Conservation (phyloP, 53 echinoderm and acorn worm species). For the Crossaster papposus region DNA sequence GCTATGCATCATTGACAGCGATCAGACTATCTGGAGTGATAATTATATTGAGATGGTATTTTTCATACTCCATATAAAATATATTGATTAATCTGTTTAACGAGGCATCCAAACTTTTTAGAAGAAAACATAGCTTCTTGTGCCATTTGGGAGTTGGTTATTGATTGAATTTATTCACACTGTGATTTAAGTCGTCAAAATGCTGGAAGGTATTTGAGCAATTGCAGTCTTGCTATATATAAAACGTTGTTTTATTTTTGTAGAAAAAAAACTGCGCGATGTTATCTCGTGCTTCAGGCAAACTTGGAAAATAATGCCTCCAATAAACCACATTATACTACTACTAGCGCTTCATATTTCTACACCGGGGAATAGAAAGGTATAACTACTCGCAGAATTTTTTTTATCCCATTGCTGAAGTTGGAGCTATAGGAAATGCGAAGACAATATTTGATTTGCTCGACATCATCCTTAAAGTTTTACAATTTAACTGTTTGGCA, state of each 20-base stretch:
- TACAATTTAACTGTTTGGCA: too few species aligned
- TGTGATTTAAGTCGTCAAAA: background rate
- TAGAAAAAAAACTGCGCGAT: background rate
- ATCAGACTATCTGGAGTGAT: too few species aligned
- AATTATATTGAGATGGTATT: too few species aligned
- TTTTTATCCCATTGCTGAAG: background rate
- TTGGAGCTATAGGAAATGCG: background rate
- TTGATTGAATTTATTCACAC: background rate
- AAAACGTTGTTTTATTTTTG: background rate
- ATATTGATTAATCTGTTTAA: background rate
- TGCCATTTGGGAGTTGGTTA: background rate
- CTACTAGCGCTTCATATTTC: background rate
- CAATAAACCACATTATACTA: background rate
- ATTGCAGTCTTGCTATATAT: background rate
- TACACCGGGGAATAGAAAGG: background rate
- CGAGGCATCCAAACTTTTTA: background rate
- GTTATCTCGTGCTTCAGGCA: background rate
- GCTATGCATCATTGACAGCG: too few species aligned
- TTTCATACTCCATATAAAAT: too few species aligned
- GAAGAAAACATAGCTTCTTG: background rate
- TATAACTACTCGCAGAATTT: background rate
- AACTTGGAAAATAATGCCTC: background rate
- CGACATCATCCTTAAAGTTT: background rate
- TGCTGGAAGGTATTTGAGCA: background rate
- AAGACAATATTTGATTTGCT: background rate